phyloP scores from a whole-genome alignment of 2,113 vertebrate genomes.

The Oncorhynchus clarkii region DNA sequence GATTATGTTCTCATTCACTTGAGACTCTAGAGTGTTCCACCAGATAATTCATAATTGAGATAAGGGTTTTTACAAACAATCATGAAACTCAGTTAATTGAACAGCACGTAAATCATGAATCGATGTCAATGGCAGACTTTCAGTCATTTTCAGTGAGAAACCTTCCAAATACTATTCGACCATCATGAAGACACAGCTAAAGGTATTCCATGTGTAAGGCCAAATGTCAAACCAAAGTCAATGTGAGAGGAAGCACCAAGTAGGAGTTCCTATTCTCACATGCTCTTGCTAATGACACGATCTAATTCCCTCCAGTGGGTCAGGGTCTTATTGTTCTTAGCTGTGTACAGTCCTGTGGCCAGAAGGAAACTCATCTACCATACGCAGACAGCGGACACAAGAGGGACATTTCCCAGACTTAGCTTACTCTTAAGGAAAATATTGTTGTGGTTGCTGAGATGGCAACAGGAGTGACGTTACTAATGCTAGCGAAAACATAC shows the following conservation, averaged over 20 bases:
- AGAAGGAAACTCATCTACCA: conserved; percentile 26
- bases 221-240: background rate
- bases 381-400: conserved; percentile 6
- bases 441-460: too few relatives aligned
- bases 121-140: too few relatives aligned
- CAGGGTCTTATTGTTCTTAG: conserved; percentile 53
- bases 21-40: background rate
- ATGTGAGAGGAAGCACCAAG: conserved; percentile 40
- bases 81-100: too few relatives aligned
- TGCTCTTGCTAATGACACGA: conserved; percentile 31
- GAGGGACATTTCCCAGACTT: conserved; percentile 37
- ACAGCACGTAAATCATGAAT: too few relatives aligned
- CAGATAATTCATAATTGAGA: background rate
- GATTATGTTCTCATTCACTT: background rate
- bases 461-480: too few relatives aligned
- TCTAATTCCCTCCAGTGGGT: conserved; percentile 48
- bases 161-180: background rate
- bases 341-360: background rate
- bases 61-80: background rate
- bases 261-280: conserved; percentile 31
- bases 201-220: conserved; percentile 28
- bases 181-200: background rate
- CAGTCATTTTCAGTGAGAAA: too few relatives aligned
- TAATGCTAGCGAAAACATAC: conserved; percentile 4
- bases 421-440: conserved; percentile 5